A percentile compares a stretch with the other conserved stretches of the same genome.
These are phyloP conservation scores for Carassius auratus DNA, from an alignment of 2,113 vertebrate species.

Conservation along the genomic window DNA sequence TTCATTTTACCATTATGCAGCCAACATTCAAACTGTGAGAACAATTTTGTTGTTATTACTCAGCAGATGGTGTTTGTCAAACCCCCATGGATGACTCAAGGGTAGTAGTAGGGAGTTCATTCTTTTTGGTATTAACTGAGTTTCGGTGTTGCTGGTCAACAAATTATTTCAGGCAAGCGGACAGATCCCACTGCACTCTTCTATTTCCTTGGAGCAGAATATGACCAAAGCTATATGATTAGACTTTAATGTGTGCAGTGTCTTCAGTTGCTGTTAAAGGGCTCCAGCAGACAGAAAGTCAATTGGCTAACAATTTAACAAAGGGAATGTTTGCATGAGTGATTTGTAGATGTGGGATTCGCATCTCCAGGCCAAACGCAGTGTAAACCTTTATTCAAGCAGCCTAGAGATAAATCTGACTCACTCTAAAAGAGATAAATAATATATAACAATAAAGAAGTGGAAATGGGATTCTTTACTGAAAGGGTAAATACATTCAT, in stretches of 20 bases:
- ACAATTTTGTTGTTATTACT: constrained; percentile 34
- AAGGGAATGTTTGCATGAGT: neutral
- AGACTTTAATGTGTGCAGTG: neutral
- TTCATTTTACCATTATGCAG: neutral
- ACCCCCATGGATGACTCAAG: constrained; percentile 42
- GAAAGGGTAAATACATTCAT: constrained; percentile 58
- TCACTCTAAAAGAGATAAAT: constrained; percentile 43
- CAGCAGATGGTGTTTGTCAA: constrained; percentile 49
- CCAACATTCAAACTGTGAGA: constrained; percentile 42
- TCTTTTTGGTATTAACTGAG: constrained; percentile 15
- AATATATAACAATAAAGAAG: constrained; percentile 51
- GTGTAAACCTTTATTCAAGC: constrained; percentile 32
- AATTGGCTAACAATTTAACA: constrained; percentile 25
- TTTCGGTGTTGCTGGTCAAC: neutral
- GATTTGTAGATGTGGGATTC: constrained; percentile 15
- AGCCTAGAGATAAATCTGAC: constrained; percentile 33
- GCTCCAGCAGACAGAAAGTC: constrained; percentile 25
- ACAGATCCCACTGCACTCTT: constrained; percentile 6
- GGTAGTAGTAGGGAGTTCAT: constrained; percentile 23
- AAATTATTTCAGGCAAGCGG: neutral
- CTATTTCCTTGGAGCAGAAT: neutral
- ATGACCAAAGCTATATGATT: neutral
- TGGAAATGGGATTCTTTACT: constrained; percentile 54
- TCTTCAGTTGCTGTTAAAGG: constrained; percentile 1
- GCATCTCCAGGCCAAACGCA: neutral